Evolutionary conservation across 2,797 vertebrate species (phyloP).

Genomic region (Fistularia commersonii): DNA sequence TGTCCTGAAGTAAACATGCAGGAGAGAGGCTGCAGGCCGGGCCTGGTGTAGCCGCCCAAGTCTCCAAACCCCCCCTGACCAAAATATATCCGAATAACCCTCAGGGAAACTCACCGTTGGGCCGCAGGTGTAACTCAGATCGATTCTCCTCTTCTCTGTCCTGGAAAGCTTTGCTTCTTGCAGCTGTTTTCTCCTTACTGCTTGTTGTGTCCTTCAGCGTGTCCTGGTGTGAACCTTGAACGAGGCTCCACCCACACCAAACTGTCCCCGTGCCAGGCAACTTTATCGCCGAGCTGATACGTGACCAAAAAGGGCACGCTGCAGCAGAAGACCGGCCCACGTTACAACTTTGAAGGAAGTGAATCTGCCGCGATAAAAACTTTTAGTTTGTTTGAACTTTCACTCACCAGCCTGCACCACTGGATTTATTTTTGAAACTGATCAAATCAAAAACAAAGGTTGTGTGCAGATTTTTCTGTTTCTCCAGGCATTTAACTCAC

Average conservation of each 20-base stretch:
- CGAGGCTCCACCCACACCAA: constrained; percentile 63
- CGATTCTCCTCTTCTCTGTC: constrained; percentile 5
- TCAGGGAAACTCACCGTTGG: constrained; percentile 47
- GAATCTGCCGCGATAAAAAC: too few relatives aligned
- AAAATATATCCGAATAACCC: background rate
- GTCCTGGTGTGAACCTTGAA: constrained; percentile 60
- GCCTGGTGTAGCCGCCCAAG: too few relatives aligned
- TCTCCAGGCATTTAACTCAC: too few relatives aligned
- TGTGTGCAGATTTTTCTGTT: too few relatives aligned
- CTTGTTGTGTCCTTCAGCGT: constrained; percentile 74
- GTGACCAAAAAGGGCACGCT: constrained; percentile 21
- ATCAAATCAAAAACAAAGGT: too few relatives aligned
- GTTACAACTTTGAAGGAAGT: too few relatives aligned
- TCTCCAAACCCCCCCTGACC: background rate
- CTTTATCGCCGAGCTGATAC: constrained; percentile 30
- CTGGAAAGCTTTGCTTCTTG: background rate
- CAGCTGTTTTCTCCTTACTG: constrained; percentile 29
- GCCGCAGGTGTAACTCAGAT: constrained; percentile 4
- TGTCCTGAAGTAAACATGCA: too few relatives aligned
- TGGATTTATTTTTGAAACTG: too few relatives aligned
- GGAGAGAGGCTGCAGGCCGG: too few relatives aligned
- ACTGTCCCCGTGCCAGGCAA: constrained; percentile 63
- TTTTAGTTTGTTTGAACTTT: too few relatives aligned
- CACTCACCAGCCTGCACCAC: too few relatives aligned
- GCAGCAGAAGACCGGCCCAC: background rate